A percentile compares a stretch with the other conserved stretches of the same genome.
phyloP scores from a whole-genome alignment of 2,888 invertebrate genomes.

The Mechanitis messenoides region DNA sequence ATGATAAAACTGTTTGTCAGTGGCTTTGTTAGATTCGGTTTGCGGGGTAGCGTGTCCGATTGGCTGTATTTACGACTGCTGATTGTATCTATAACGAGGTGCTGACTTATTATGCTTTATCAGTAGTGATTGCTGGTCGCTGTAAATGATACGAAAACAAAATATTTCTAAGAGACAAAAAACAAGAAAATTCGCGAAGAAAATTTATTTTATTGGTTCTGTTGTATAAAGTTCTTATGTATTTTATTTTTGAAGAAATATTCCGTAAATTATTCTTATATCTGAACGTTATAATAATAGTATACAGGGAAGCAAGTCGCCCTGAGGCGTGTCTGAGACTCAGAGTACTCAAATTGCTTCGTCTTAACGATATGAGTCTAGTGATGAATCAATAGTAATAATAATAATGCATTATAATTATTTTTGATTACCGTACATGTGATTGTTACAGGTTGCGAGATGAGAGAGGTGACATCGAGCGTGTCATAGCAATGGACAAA shows the following conservation, averaged over 20 bases:
- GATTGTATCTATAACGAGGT: slow-evolving; percentile 55
- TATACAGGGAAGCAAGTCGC: slow-evolving; percentile 28
- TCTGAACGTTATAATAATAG: slow-evolving; percentile 21
- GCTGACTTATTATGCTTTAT: slow-evolving; percentile 39
- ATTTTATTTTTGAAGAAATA: too few species aligned
- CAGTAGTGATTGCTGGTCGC: slow-evolving; percentile 6
- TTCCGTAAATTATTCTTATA: too few species aligned
- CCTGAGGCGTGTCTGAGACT: slow-evolving; percentile 18
- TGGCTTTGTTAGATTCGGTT: slow-evolving; percentile 64
- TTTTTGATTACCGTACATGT: not conserved
- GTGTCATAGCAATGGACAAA: slow-evolving; percentile 88
- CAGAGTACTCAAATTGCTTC: slow-evolving; percentile 18
- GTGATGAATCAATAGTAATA: too few species aligned
- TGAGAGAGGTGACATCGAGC: slow-evolving; percentile 89
- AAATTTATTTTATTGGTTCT: not conserved
- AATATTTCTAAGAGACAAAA: not conserved
- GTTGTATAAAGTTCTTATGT: too few species aligned
- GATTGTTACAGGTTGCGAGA: slow-evolving; percentile 87
- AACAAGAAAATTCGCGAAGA: not conserved
- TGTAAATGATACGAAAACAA: not conserved
- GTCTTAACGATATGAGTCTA: slow-evolving; percentile 14
- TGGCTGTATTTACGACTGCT: slow-evolving; percentile 44
- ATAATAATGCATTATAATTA: not conserved
- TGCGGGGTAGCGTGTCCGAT: slow-evolving; percentile 63
- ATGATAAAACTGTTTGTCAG: slow-evolving; percentile 76